Evolutionary conservation across 1,140 invertebrate species (phyloP), one percentile per base, ranked within the genome.

Genomic region (Acromyrmex charruanus): DNA sequence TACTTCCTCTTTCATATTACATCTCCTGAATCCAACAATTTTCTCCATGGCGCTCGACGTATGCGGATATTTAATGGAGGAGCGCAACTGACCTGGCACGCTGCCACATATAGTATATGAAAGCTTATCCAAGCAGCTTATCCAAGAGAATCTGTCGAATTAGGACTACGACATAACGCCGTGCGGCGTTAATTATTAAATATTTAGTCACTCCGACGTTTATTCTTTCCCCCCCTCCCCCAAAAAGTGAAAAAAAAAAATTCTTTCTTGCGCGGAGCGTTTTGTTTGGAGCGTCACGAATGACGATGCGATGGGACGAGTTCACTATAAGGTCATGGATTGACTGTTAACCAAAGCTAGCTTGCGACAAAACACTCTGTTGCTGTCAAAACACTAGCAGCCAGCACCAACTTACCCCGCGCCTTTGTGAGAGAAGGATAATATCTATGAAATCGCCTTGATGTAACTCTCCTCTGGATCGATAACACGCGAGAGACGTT

Each of bases 101-200:
- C 44, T 31, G 69, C 21, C 69, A 59, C 72, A 21, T 35, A 35
- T 0, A 31, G 28, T 28, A 28, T 31, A 31, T 25, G 25, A 1
- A 28, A 28, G 28, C 28, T 28, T 28, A 28, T 28, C 28, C 28
- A 77, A 75, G 39, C 7, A 44, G 25, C 51, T 82, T 59, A 65
- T 88, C 69, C 87, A 3, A 53, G 74, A 61, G 53, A 80, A 75
- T 85, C 53, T 49, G 69, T 59, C 53, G 84, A 89, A 88, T 86
- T 86, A 75, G 39, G 79, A 5, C 3, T 86, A 71, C 63, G 59
- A 12, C 14, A 55, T 1, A 21, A 82, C 55, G 51, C 14, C 2
- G 31, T 18, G 49, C 4, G 1, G 9, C 61, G 25, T 75, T 39
- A 58, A 74, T 77, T 77, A n/a, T 28, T 49, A 31, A 44, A 63